These are phyloP conservation scores for Hydrozoanthus gracilis DNA, from an alignment of 92 coral and sea anemone species.

Conservation along the genomic window DNA sequence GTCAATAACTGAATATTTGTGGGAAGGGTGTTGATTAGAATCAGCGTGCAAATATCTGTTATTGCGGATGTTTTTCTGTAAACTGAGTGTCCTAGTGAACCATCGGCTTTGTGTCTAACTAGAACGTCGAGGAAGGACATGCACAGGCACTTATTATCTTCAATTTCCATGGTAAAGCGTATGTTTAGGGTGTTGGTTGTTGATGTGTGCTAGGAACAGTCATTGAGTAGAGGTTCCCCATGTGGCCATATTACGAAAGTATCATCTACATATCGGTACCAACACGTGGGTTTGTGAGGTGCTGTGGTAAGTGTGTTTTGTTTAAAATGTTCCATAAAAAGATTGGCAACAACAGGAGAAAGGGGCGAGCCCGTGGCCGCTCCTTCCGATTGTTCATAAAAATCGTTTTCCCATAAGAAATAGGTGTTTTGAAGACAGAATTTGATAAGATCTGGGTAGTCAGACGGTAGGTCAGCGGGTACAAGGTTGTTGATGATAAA, in stretches of 20 bases:
- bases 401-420: neutral
- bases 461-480: neutral
- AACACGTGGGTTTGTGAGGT: neutral
- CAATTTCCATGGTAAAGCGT: constrained; percentile 7
- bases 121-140: neutral
- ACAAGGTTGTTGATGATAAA: neutral
- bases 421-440: neutral
- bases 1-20: constrained; percentile 16
- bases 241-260: neutral
- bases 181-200: neutral
- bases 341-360: neutral
- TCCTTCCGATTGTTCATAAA: neutral
- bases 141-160: neutral
- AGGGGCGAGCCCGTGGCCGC: neutral
- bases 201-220: neutral
- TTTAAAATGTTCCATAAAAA: neutral
- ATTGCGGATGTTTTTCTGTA: neutral
- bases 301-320: neutral
- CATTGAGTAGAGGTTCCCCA: too few relatives aligned
- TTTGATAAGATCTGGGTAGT: neutral
- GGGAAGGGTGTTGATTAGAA: neutral
- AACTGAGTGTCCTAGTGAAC: too few relatives aligned
- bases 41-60: constrained; percentile 10
- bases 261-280: constrained; percentile 10
- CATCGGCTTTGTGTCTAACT: too few relatives aligned